These are phyloP conservation scores for Coccyzus lansbergi DNA, from an alignment of 2,797 vertebrate species.

Conservation along the genomic window DNA sequence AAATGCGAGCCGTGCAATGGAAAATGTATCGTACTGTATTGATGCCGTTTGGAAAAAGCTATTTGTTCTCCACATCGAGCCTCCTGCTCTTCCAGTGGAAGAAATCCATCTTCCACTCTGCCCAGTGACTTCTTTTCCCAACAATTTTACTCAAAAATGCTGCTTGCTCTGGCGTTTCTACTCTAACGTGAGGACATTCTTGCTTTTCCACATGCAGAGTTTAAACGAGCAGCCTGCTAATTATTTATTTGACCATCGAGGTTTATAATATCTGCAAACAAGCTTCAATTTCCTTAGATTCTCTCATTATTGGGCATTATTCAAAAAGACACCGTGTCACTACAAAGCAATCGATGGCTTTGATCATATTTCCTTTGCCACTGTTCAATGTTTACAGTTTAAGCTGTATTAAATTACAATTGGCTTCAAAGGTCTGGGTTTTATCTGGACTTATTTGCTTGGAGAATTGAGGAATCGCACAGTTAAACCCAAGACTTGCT, in stretches of 20 bases:
- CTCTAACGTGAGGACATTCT: neutral
- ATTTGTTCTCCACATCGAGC: neutral
- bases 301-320: constrained; percentile 45
- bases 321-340: constrained; percentile 31
- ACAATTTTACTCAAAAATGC: neutral
- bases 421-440: constrained; percentile 38
- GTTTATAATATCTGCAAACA: constrained; percentile 23
- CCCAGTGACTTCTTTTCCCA: neutral
- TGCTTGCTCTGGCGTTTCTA: neutral
- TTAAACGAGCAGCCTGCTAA: constrained; percentile 4
- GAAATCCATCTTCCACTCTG: neutral
- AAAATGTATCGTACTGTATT: accelerated
- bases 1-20: accelerated
- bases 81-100: neutral
- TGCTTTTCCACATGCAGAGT: neutral
- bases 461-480: neutral
- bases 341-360: constrained; percentile 44
- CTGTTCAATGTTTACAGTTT: constrained; percentile 36
- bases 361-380: constrained; percentile 54
- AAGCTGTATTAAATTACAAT: constrained; percentile 53
- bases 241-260: constrained; percentile 31
- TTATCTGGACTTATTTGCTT: constrained; percentile 40
- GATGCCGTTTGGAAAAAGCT: neutral
- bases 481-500: neutral
- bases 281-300: neutral